These are phyloP conservation scores for Rhagoletis pomonella DNA, from an alignment of 1,140 invertebrate species.

Conservation along the genomic window DNA sequence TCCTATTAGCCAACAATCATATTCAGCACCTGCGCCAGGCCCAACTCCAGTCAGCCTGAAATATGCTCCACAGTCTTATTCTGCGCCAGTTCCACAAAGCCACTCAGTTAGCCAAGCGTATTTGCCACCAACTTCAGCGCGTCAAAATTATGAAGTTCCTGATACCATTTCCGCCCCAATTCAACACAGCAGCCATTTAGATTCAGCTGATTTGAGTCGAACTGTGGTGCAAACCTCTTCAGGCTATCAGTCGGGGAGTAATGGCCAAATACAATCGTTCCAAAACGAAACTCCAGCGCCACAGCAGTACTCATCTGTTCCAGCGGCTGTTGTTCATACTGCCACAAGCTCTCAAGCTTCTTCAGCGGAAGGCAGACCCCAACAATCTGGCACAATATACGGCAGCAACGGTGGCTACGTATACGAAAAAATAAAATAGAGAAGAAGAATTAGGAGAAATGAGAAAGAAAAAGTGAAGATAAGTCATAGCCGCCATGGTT, in stretches of 20 bases:
- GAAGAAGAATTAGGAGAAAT: background rate
- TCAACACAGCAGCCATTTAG: background rate
- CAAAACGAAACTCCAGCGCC: background rate
- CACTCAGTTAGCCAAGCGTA: background rate
- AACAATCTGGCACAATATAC: constrained; percentile 48
- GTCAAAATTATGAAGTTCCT: background rate
- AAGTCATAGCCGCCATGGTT: background rate
- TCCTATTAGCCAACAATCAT: background rate
- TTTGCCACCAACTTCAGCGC: background rate
- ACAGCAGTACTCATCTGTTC: background rate
- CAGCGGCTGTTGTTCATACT: background rate
- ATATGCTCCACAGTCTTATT: background rate
- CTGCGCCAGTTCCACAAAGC: background rate
- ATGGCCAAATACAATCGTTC: background rate
- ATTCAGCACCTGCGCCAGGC: background rate
- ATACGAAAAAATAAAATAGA: constrained; percentile 8
- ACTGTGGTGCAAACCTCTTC: background rate
- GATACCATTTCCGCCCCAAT: constrained; percentile 13
- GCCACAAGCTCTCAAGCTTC: background rate
- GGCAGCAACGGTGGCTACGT: constrained; percentile 57
- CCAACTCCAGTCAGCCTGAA: background rate
- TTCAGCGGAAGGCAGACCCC: background rate
- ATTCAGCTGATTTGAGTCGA: background rate
- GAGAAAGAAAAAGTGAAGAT: background rate
- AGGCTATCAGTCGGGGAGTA: background rate